A percentile compares a stretch with the other conserved stretches of the same genome.
Conservation (phyloP, 2,797 vertebrate genomes). For the Coregonus sp. region DNA sequence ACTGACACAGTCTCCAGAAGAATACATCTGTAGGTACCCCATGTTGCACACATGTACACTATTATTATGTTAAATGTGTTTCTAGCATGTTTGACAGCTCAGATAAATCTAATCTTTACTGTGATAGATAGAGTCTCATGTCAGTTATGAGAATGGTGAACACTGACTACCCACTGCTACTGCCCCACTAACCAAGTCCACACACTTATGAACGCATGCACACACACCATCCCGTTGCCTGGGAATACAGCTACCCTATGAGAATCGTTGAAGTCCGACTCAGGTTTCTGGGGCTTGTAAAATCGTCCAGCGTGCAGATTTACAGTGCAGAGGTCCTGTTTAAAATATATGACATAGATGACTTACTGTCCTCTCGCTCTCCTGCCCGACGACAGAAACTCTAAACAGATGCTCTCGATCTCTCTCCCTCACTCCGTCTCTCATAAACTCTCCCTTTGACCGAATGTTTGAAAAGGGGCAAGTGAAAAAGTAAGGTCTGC, state of each 20-base stretch:
- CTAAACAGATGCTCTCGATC: slow-evolving; percentile 15
- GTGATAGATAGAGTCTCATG: not conserved
- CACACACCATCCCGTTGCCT: not conserved
- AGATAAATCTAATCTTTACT: too few species aligned
- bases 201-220: not conserved
- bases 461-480: slow-evolving; percentile 1
- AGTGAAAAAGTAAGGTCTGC: slow-evolving; percentile 11
- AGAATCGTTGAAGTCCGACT: slow-evolving; percentile 5
- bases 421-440: not conserved
- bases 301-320: slow-evolving; percentile 27
- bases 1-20: too few species aligned
- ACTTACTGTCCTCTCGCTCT: slow-evolving; percentile 9
- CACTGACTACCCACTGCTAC: not conserved
- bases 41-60: not conserved
- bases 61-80: not conserved
- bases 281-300: slow-evolving; percentile 34
- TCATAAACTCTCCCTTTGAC: not conserved
- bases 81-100: not conserved
- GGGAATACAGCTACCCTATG: not conserved
- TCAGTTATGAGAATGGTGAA: slow-evolving; percentile 9
- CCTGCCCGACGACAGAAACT: slow-evolving; percentile 2
- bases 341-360: slow-evolving; percentile 9
- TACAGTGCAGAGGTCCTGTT: slow-evolving; percentile 19
- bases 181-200: not conserved
- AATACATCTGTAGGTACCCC: not conserved